A percentile compares a stretch with the other conserved stretches of the same genome.
Evolutionary conservation across 2,888 invertebrate genomes (phyloP).

Genomic region (Mylabris sibirica): DNA sequence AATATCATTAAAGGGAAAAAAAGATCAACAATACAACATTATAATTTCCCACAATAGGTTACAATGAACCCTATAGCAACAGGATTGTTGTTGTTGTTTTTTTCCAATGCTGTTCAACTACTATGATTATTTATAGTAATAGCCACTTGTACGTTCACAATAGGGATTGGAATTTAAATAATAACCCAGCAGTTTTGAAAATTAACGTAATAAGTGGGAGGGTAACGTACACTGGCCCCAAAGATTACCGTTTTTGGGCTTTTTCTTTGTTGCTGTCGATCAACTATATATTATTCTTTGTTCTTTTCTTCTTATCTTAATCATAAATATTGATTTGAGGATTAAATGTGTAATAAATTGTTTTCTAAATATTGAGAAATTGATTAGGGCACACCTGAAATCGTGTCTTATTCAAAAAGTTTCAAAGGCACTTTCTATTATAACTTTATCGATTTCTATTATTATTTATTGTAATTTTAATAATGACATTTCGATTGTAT

Average conservation of each 20-base stretch:
- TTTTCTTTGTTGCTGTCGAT: neutral
- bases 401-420: neutral
- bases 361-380: neutral
- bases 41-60: conserved; percentile 44
- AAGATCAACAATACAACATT: conserved; percentile 37
- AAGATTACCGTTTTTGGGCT: conserved; percentile 33
- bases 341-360: neutral
- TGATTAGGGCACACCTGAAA: conserved; percentile 3
- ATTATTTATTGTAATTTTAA: conserved; percentile 6
- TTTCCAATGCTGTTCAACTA: conserved; percentile 47
- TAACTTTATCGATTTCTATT: conserved; percentile 7
- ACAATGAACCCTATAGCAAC: conserved; percentile 46
- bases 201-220: conserved; percentile 58
- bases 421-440: conserved; percentile 1
- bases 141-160: conserved; percentile 57
- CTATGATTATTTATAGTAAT: conserved; percentile 58
- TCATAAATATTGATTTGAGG: neutral
- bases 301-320: neutral
- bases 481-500: neutral
- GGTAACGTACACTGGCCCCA: conserved; percentile 28
- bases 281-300: neutral
- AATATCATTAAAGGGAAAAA: conserved; percentile 28
- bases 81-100: conserved; percentile 47
- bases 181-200: conserved; percentile 57
- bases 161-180: conserved; percentile 61